These are phyloP conservation scores for Diadromus collaris DNA, from an alignment of 2,888 invertebrate genomes.

Conservation along the genomic window DNA sequence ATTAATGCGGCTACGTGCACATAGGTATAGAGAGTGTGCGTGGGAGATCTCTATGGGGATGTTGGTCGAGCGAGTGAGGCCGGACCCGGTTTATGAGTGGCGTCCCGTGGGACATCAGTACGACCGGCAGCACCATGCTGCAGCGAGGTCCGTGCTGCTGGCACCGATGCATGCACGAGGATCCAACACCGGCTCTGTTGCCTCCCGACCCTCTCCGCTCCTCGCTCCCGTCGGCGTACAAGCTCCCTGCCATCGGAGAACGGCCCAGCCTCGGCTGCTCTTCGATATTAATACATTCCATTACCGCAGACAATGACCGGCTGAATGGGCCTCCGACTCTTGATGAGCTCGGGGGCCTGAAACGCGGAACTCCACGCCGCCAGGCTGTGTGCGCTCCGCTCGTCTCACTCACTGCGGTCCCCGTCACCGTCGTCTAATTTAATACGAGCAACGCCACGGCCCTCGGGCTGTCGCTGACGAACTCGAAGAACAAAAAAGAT, in stretches of 20 bases:
- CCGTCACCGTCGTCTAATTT: conserved; percentile 76
- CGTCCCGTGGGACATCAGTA: conserved; percentile 65
- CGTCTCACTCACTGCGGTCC: conserved; percentile 33
- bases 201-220: conserved; percentile 25
- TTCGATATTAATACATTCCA: conserved; percentile 80
- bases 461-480: conserved; percentile 37
- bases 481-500: conserved; percentile 26
- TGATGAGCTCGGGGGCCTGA: conserved; percentile 76
- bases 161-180: conserved; percentile 39
- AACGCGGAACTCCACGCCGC: conserved; percentile 52
- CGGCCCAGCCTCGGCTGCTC: conserved; percentile 68
- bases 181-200: conserved; percentile 37
- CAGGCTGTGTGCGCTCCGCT: conserved; percentile 54
- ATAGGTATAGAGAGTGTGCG: conserved; percentile 34
- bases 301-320: conserved; percentile 79
- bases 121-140: conserved; percentile 47
- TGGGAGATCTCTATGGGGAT: conserved; percentile 59
- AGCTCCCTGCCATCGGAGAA: conserved; percentile 42
- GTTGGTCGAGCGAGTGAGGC: conserved; percentile 61
- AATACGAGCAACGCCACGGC: conserved; percentile 67
- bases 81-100: conserved; percentile 66
- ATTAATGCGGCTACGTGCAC: conserved; percentile 66
- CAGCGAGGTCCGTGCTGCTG: conserved; percentile 59
- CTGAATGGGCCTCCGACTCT: conserved; percentile 77
- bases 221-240: conserved; percentile 19